Percentiles rank a stretch among this genome's conserved stretches.
phyloP scores from a whole-genome alignment of 2,888 invertebrate species.

The Pseudococcus longispinus region DNA sequence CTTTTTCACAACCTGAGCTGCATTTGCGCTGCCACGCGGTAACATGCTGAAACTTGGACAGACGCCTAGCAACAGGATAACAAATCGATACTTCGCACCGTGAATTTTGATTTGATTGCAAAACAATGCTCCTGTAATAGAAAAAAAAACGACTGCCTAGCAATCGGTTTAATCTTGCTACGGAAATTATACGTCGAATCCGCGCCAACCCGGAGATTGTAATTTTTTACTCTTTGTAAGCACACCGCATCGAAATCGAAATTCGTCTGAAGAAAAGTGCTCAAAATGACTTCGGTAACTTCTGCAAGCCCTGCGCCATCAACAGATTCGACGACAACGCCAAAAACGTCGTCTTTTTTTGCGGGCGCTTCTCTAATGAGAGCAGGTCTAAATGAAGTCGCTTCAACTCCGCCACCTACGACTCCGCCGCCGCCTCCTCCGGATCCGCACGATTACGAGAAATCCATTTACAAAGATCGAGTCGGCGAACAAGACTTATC shows the following conservation, averaged over 20 bases:
- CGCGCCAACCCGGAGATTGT: background rate
- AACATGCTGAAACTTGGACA: background rate
- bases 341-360: background rate
- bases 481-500: background rate
- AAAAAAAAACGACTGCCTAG: background rate
- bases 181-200: background rate
- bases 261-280: too few species aligned
- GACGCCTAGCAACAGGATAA: slow-evolving; percentile 32
- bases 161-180: background rate
- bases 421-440: background rate
- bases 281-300: background rate
- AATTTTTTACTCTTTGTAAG: background rate
- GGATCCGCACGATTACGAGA: slow-evolving; percentile 43
- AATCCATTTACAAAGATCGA: background rate
- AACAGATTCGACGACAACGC: background rate
- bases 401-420: background rate
- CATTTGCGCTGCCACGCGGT: background rate
- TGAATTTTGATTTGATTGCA: background rate
- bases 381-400: background rate
- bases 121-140: background rate
- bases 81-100: background rate
- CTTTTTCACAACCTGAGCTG: slow-evolving; percentile 26
- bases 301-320: background rate
- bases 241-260: background rate
- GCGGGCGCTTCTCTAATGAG: background rate